These are phyloP conservation scores for Orius insidiosus DNA, from an alignment of 1,140 invertebrate species.

Conservation along the genomic window DNA sequence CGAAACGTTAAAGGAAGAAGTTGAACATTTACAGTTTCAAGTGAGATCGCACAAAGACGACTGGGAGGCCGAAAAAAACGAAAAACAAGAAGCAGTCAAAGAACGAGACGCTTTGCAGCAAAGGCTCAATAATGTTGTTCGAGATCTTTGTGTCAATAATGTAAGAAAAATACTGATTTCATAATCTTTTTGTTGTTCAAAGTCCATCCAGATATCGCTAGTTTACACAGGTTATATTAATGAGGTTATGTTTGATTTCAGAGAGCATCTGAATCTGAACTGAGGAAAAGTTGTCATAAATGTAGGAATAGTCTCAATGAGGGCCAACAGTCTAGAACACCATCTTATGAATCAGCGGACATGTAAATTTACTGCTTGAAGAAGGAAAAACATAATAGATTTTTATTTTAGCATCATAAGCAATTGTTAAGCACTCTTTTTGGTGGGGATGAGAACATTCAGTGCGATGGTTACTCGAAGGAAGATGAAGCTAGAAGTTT, in stretches of 20 bases:
- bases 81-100: constrained; percentile 20
- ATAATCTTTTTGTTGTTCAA: too few relatives aligned
- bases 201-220: too few relatives aligned
- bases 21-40: constrained; percentile 19
- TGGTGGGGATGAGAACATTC: background rate
- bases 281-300: background rate
- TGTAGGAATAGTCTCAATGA: background rate
- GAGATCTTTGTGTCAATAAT: constrained; percentile 9
- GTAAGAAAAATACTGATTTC: background rate
- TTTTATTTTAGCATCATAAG: background rate
- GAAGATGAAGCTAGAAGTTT: background rate
- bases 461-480: background rate
- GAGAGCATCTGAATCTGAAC: constrained; percentile 6
- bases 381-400: background rate
- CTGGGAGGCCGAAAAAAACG: constrained; percentile 22
- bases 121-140: constrained; percentile 7
- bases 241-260: background rate
- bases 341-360: background rate
- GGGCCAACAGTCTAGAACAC: background rate
- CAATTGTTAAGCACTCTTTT: background rate
- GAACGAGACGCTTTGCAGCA: constrained; percentile 18
- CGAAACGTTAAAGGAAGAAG: constrained; percentile 17
- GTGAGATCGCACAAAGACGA: constrained; percentile 21
- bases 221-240: too few relatives aligned
- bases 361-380: constrained; percentile 1